phyloP scores from a whole-genome alignment of 2,888 invertebrate genomes.

The Sminthurides aquaticus region DNA sequence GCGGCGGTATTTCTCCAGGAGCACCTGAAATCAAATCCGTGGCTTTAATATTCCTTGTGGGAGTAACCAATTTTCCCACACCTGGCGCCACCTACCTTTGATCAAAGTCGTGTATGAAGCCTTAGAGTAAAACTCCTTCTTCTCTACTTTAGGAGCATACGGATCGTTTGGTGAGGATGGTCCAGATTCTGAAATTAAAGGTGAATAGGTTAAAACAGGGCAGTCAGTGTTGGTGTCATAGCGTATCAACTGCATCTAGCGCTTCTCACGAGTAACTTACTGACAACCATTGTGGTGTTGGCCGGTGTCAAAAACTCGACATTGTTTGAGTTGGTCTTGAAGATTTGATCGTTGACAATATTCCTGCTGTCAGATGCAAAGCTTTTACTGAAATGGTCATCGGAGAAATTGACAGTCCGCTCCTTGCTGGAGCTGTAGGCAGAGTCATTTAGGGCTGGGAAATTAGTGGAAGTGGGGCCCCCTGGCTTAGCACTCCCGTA shows the following conservation, averaged over 20 bases:
- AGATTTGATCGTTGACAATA: not conserved
- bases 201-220: too few relatives aligned
- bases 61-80: too few relatives aligned
- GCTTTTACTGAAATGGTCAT: slow-evolving; percentile 20
- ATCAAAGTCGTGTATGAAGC: slow-evolving; percentile 41
- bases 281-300: slow-evolving; percentile 34
- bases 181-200: slow-evolving; percentile 32
- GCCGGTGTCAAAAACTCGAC: slow-evolving; percentile 38
- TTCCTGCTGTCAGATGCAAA: not conserved
- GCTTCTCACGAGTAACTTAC: too few relatives aligned
- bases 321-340: slow-evolving; percentile 1
- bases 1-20: not conserved
- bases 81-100: slow-evolving; percentile 37
- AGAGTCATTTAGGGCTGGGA: slow-evolving; percentile 12
- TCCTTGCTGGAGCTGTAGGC: slow-evolving; percentile 19
- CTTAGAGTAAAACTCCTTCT: slow-evolving; percentile 40
- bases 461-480: not conserved
- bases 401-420: slow-evolving; percentile 38
- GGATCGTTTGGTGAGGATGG: slow-evolving; percentile 31
- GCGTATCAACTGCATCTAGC: too few relatives aligned
- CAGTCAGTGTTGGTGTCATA: too few relatives aligned
- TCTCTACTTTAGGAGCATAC: slow-evolving; percentile 37
- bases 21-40: not conserved
- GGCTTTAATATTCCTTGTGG: not conserved
- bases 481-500: slow-evolving; percentile 34